phyloP scores from a whole-genome alignment of 2,888 invertebrate species.

The Hypomecis punctinalis region DNA sequence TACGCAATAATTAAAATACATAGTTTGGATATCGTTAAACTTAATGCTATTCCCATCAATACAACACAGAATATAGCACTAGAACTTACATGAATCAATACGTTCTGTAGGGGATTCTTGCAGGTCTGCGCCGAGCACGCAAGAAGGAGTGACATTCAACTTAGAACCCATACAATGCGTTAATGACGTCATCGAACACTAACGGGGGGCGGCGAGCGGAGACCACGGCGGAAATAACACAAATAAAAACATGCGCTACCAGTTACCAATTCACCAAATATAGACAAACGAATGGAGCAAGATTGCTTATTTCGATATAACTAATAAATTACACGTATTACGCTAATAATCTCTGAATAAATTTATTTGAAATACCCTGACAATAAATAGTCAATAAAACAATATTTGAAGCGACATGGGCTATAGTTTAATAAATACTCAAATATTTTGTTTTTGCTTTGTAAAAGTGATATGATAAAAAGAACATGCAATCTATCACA shows the following conservation, averaged over 20 bases:
- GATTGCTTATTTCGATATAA: too few relatives aligned
- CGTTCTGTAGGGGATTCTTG: slow-evolving; percentile 33
- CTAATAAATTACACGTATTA: background rate
- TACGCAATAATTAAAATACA: slow-evolving; percentile 16
- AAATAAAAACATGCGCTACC: slow-evolving; percentile 9
- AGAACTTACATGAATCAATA: slow-evolving; percentile 36
- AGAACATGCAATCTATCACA: background rate
- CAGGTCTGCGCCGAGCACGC: slow-evolving; percentile 31
- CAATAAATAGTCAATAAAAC: background rate
- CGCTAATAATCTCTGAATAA: background rate
- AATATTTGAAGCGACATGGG: slow-evolving; percentile 4
- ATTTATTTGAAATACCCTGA: background rate
- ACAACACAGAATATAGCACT: slow-evolving; percentile 31
- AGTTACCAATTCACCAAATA: background rate
- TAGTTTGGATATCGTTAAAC: slow-evolving; percentile 13
- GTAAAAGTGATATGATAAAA: background rate
- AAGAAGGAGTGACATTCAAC: slow-evolving; percentile 34
- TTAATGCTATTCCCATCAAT: slow-evolving; percentile 30
- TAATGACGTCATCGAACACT: slow-evolving; percentile 18
- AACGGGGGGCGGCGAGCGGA: slow-evolving; percentile 9
- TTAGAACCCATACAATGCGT: slow-evolving; percentile 29
- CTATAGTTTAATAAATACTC: background rate
- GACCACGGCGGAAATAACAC: slow-evolving; percentile 18
- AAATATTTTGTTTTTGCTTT: too few relatives aligned
- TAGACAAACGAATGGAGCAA: too few relatives aligned